phyloP scores from a whole-genome alignment of 2,888 invertebrate species.

The Sepioteuthis lessoniana region DNA sequence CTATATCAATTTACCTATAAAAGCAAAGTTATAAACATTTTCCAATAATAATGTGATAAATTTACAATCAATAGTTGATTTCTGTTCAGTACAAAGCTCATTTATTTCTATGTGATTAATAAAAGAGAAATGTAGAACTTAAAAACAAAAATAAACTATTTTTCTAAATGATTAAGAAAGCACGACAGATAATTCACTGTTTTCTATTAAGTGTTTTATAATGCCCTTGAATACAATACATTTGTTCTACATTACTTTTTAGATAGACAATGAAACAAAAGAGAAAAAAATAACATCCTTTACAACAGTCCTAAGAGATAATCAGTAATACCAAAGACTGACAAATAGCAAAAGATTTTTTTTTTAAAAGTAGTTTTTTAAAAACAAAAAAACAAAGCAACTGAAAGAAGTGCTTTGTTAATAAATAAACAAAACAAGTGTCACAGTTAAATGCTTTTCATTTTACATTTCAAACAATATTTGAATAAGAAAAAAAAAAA shows the following conservation, averaged over 20 bases:
- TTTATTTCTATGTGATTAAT: no score
- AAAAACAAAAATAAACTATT: no score
- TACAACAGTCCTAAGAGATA: constrained; percentile 5
- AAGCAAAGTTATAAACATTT: no score
- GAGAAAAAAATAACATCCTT: background rate
- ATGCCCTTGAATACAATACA: constrained; percentile 12
- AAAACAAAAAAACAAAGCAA: background rate
- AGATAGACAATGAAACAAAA: background rate
- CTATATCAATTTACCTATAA: no score
- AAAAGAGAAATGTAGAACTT: no score
- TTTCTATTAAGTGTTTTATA: constrained; percentile 33
- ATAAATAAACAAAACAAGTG: no score
- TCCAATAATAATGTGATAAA: no score
- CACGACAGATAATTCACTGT: background rate
- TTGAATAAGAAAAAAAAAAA: background rate
- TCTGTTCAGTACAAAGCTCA: no score
- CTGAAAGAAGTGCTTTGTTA: background rate
- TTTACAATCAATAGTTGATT: no score
- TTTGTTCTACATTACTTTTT: background rate
- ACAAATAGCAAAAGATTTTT: background rate
- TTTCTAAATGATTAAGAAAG: no score
- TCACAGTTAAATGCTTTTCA: constrained; percentile 10
- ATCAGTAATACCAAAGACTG: background rate
- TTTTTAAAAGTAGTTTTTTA: background rate
- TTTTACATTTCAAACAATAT: background rate